phyloP scores from a whole-genome alignment of 2,797 vertebrate genomes.

The Poeciliopsis gracilis region DNA sequence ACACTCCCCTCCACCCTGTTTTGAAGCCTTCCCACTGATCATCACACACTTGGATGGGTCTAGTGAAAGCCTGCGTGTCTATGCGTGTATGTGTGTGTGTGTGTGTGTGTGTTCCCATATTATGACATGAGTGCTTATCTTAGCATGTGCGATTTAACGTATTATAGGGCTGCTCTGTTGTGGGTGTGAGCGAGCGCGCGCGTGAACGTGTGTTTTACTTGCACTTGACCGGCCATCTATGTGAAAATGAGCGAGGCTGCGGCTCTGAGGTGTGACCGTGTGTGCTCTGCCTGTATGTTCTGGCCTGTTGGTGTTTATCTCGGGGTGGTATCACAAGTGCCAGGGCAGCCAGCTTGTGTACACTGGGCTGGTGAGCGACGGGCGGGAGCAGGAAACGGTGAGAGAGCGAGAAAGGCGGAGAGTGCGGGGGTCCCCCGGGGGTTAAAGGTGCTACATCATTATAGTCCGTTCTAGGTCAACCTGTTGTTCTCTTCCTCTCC shows the following conservation, averaged over 20 bases:
- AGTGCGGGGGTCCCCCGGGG: slow-evolving; percentile 89
- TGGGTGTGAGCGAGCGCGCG: slow-evolving; percentile 43
- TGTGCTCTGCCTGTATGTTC: slow-evolving; percentile 27
- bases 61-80: slow-evolving; percentile 77
- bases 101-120: slow-evolving; percentile 67
- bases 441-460: slow-evolving; percentile 98
- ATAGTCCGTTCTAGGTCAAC: slow-evolving; percentile 96
- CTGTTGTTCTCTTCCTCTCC: slow-evolving; percentile 80
- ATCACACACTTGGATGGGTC: slow-evolving; percentile 86
- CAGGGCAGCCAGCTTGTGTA: slow-evolving; percentile 60
- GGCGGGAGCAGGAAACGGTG: slow-evolving; percentile 74
- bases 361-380: slow-evolving; percentile 54
- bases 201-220: slow-evolving; percentile 68
- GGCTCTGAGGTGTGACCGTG: slow-evolving; percentile 55
- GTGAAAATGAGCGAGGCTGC: slow-evolving; percentile 67
- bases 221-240: slow-evolving; percentile 73
- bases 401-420: slow-evolving; percentile 68
- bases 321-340: slow-evolving; percentile 67
- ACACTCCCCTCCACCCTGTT: slow-evolving; percentile 24
- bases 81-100: slow-evolving; percentile 44
- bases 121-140: slow-evolving; percentile 69
- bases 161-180: slow-evolving; percentile 62
- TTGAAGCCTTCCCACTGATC: slow-evolving; percentile 75
- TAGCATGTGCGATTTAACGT: slow-evolving; percentile 71
- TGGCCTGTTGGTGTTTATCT: slow-evolving; percentile 40